Percentiles rank a stretch among this genome's conserved stretches.
Evolutionary conservation across 2,113 vertebrate genomes (phyloP).

Genomic region (Phoxinus phoxinus): DNA sequence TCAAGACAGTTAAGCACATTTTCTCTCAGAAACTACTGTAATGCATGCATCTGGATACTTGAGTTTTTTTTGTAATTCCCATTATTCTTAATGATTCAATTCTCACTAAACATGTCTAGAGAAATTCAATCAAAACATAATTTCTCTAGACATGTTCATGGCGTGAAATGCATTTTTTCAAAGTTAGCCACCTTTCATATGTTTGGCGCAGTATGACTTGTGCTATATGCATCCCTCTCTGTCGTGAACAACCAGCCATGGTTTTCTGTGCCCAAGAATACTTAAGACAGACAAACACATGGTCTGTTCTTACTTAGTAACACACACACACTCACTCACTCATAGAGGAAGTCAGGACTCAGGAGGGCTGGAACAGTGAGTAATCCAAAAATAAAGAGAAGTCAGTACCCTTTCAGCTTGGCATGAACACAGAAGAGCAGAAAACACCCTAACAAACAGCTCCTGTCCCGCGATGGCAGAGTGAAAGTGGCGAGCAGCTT

Average conservation of each 20-base stretch:
- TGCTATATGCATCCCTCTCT: neutral
- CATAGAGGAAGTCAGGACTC: constrained; percentile 36
- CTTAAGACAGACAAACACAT: constrained; percentile 48
- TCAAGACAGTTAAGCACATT: neutral
- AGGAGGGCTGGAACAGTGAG: constrained; percentile 34
- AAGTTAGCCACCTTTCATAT: no score
- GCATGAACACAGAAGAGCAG: neutral
- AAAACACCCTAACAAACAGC: constrained; percentile 19
- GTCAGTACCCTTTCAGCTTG: constrained; percentile 11
- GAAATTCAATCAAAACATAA: no score
- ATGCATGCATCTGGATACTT: no score
- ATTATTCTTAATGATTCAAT: no score
- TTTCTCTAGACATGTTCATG: no score
- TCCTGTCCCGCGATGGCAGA: neutral
- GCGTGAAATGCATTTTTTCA: no score
- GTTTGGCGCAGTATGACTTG: neutral
- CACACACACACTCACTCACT: constrained; percentile 28
- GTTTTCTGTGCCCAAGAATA: constrained; percentile 16
- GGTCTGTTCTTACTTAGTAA: constrained; percentile 45
- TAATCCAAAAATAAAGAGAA: constrained; percentile 42
- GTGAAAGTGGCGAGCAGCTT: neutral
- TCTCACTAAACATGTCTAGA: no score
- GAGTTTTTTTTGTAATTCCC: no score
- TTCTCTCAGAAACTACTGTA: no score
- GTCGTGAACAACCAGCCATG: neutral